Conservation (phyloP, 2,113 vertebrate species). For the Epinephelus moara region DNA sequence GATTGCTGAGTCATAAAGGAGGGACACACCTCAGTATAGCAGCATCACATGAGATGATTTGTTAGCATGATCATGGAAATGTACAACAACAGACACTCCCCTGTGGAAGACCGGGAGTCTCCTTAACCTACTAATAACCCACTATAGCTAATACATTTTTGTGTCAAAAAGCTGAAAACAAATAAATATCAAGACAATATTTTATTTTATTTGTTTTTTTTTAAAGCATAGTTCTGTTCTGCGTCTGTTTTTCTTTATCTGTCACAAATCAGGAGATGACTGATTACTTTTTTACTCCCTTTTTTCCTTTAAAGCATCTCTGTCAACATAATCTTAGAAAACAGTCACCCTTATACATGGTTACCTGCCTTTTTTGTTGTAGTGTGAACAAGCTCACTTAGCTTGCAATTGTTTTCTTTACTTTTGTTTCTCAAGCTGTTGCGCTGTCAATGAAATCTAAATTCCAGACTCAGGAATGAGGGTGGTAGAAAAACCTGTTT, state of each 20-base stretch:
- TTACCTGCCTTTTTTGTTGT: background rate
- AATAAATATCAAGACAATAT: background rate
- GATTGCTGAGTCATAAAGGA: background rate
- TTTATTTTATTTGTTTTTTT: background rate
- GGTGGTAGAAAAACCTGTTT: constrained; percentile 25
- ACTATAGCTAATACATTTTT: background rate
- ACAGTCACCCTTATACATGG: background rate
- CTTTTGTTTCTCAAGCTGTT: background rate
- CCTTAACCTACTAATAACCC: background rate
- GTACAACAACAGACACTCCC: background rate
- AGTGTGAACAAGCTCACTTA: background rate
- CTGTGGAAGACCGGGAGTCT: background rate
- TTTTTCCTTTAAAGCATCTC: background rate
- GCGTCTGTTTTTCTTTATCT: background rate
- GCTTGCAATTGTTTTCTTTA: background rate
- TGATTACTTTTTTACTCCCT: background rate
- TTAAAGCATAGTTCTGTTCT: background rate
- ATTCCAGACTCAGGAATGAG: background rate
- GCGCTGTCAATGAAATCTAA: background rate
- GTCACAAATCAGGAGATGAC: background rate
- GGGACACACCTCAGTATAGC: background rate
- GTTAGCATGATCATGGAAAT: constrained; percentile 32
- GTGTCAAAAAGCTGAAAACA: background rate
- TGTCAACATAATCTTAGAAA: background rate
- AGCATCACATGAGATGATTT: constrained; percentile 14